Evolutionary conservation across 35 echinoderm and acorn worm genomes (phyloP), one percentile per base, ranked within the genome.

Genomic region (Lytechinus pictus): DNA sequence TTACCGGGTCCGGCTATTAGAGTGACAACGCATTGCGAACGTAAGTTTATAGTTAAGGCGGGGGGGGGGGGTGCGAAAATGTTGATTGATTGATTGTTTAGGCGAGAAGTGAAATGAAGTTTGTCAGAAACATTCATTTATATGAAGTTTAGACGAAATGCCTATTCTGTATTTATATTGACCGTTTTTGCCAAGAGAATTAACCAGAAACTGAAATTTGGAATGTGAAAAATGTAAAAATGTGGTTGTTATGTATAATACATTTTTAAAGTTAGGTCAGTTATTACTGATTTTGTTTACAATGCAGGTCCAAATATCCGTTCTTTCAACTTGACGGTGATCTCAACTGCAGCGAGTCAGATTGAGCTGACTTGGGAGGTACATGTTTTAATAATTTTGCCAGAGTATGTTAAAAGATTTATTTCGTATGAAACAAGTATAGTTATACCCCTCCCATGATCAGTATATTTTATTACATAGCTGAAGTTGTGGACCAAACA

Each of bases 11-110:
- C 92, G 53, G 21, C 92, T 27, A 54, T 93, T 4, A 9, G 53
- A 54, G 92, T 93, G 52, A 19, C 92, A n/a, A 93, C 92, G 14
- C 92, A 53, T 5, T 93, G 92, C 52, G 92, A 54, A 10, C 53
- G 92, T 93, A 55, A 90, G 88, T 79, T 44, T 44, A 44, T 1
- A 44, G 33, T 44, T 44, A 44, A 44, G 33, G 33, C 33, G 33
- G 33, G 33, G 33, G 33, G 33, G 33, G 33, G 33, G 33, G 33
- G 33, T 44, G 33, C 33, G 33, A 44, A 44, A 44, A 44, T 44
- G 33, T 44, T 44, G 2, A 44, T 44, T 44, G 33, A 44, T 44
- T 44, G 33, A 44, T 44, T 44, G 33, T 44, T 44, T 44, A 44
- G 2, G 33, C 33, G 33, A 44, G 33, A 44, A 44, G 33, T 44